Conservation (phyloP, 1,140 invertebrate genomes). For the Bombus pascuorum region DNA sequence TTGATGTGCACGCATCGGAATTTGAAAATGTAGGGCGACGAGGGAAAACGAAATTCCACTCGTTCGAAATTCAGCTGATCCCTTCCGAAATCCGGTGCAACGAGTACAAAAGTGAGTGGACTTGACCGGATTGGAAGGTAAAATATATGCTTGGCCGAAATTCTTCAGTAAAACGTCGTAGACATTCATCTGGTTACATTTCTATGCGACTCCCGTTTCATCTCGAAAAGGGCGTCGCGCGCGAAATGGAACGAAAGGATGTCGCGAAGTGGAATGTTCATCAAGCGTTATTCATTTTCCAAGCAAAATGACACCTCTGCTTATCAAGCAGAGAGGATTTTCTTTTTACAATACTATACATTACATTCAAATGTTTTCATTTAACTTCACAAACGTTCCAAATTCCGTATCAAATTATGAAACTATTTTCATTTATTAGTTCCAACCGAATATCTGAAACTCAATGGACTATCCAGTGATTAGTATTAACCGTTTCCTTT, state of each 20-base stretch:
- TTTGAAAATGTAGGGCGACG: background rate
- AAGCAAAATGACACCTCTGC: background rate
- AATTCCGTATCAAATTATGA: too few species aligned
- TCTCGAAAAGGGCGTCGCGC: background rate
- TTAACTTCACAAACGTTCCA: too few species aligned
- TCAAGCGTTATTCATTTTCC: conserved; percentile 15
- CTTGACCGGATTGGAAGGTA: conserved; percentile 34
- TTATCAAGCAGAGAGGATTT: too few species aligned
- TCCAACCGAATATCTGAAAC: too few species aligned
- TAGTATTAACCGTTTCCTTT: too few species aligned
- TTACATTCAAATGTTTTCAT: too few species aligned
- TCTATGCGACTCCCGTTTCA: conserved; percentile 5
- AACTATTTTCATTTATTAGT: too few species aligned
- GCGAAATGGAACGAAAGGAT: background rate
- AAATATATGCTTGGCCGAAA: conserved; percentile 45
- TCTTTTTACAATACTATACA: too few species aligned
- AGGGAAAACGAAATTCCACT: background rate
- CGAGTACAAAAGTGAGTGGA: conserved; percentile 24
- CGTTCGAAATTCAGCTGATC: background rate
- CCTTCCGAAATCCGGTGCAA: background rate
- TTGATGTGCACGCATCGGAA: background rate
- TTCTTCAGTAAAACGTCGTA: conserved; percentile 36
- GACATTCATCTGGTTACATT: conserved; percentile 32
- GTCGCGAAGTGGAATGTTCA: conserved; percentile 1
- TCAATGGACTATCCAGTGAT: too few species aligned